Percentiles rank a stretch among this genome's conserved stretches.
Evolutionary conservation across 2,113 vertebrate species (phyloP).

Genomic region (Myxocyprinus asiaticus): DNA sequence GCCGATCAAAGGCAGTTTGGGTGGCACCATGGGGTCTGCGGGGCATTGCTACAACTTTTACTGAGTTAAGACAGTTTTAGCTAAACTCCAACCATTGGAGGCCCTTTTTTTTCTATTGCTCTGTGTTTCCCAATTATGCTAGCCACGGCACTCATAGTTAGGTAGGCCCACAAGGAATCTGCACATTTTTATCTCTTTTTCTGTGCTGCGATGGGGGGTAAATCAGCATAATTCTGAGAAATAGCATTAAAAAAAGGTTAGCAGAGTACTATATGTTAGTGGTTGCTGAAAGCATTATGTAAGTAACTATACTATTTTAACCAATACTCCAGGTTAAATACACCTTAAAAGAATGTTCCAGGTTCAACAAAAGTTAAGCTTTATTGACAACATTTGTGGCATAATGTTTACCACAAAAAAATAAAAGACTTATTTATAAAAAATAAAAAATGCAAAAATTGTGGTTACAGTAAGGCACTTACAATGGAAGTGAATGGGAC

Average conservation of each 20-base stretch:
- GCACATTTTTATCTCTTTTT: not conserved
- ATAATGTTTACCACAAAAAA: too few relatives aligned
- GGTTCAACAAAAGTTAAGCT: too few relatives aligned
- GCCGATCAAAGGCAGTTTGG: constrained; percentile 5
- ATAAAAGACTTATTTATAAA: too few relatives aligned
- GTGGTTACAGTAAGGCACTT: too few relatives aligned
- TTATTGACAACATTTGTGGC: too few relatives aligned
- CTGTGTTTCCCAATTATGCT: not conserved
- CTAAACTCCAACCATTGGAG: not conserved
- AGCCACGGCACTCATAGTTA: not conserved
- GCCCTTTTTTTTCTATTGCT: not conserved
- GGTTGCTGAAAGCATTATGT: not conserved
- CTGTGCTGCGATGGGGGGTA: not conserved
- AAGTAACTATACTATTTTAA: not conserved
- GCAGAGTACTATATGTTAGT: not conserved
- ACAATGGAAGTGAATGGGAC: too few relatives aligned
- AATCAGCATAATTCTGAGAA: not conserved
- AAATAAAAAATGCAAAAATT: too few relatives aligned
- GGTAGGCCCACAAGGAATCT: not conserved
- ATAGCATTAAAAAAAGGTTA: not conserved
- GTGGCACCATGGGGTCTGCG: constrained; percentile 35
- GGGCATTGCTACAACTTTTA: constrained; percentile 4
- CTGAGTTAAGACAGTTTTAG: not conserved
- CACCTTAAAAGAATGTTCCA: too few relatives aligned
- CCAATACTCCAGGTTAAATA: too few relatives aligned